phyloP scores from a whole-genome alignment of 2,888 invertebrate genomes.

The Caenorhabditis sp. region DNA sequence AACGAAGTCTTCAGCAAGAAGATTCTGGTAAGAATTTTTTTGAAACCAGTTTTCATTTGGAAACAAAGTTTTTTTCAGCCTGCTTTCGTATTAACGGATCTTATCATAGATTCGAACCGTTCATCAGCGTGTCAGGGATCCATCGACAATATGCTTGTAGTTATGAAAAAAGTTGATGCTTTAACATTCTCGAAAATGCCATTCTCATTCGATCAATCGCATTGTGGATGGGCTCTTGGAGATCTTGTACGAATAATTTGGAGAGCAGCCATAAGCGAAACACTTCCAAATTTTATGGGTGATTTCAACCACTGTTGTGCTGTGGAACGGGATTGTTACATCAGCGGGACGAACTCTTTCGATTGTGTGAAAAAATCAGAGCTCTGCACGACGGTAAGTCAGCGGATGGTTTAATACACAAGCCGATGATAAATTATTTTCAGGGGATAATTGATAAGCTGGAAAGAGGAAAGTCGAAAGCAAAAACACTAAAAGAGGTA shows the following conservation, averaged over 20 bases:
- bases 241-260: background rate
- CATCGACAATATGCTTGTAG: background rate
- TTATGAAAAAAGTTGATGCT: background rate
- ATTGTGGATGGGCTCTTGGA: conserved; percentile 17
- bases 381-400: background rate
- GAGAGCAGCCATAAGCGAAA: background rate
- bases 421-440: background rate
- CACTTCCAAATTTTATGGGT: background rate
- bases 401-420: background rate
- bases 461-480: background rate
- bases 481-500: background rate
- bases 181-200: background rate
- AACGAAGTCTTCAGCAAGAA: too few relatives aligned
- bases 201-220: conserved; percentile 3
- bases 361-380: background rate
- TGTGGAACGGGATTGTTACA: conserved; percentile 7
- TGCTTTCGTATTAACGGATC: too few relatives aligned
- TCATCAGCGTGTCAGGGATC: background rate
- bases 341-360: background rate
- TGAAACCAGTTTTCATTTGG: too few relatives aligned
- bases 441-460: background rate
- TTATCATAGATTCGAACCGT: too few relatives aligned
- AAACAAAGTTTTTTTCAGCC: too few relatives aligned
- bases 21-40: too few relatives aligned
- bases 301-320: conserved; percentile 30